A percentile compares a stretch with the other conserved stretches of the same genome.
phyloP scores from a whole-genome alignment of 2,888 invertebrate genomes.

The Ligdia adustata region DNA sequence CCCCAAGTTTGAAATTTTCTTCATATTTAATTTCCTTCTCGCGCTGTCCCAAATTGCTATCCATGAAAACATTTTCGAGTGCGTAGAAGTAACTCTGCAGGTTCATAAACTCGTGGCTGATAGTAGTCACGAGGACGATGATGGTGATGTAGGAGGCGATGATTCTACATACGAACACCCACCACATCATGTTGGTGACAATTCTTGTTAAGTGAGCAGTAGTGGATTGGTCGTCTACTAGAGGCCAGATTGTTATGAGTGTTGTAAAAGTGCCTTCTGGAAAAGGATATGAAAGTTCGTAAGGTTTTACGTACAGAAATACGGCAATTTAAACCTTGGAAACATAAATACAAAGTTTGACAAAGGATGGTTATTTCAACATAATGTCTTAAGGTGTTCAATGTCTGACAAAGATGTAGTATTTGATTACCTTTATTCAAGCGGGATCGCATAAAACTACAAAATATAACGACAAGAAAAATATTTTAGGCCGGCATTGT shows the following conservation, averaged over 20 bases:
- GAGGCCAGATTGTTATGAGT: constrained; percentile 50
- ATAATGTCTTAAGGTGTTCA: too few species aligned
- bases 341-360: too few species aligned
- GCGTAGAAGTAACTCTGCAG: constrained; percentile 55
- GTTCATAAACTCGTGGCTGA: constrained; percentile 55
- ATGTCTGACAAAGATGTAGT: too few species aligned
- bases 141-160: constrained; percentile 40
- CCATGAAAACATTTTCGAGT: constrained; percentile 48
- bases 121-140: constrained; percentile 39
- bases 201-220: constrained; percentile 37
- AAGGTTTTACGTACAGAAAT: too few species aligned
- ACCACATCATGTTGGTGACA: constrained; percentile 42
- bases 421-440: too few species aligned
- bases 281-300: too few species aligned
- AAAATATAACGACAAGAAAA: too few species aligned
- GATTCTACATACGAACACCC: constrained; percentile 41
- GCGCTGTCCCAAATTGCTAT: constrained; percentile 35
- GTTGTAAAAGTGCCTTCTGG: constrained; percentile 48
- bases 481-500: too few species aligned
- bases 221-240: constrained; percentile 40
- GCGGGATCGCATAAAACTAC: too few species aligned
- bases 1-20: constrained; percentile 51
- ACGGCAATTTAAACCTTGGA: too few species aligned
- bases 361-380: too few species aligned
- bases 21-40: constrained; percentile 53